Evolutionary conservation across 2,113 vertebrate genomes (phyloP).

Genomic region (Nipponia nippon): DNA sequence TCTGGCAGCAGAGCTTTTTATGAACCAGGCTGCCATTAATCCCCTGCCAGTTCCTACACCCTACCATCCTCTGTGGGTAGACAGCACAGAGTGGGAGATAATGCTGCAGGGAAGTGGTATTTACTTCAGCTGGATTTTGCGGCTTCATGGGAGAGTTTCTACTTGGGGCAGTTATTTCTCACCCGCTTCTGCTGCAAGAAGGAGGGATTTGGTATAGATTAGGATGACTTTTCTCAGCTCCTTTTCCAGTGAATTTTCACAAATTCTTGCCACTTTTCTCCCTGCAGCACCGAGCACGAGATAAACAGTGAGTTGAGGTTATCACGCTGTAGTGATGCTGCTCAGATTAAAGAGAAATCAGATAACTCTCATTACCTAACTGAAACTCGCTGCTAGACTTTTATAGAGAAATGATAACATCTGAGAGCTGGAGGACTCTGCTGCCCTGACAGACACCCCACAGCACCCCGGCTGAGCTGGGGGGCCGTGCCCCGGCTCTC

Average conservation of each 20-base stretch:
- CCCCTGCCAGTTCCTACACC: constrained; percentile 50
- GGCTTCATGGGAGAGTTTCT: constrained; percentile 19
- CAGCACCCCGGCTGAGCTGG: not conserved
- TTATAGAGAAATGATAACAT: not conserved
- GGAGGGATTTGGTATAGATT: not conserved
- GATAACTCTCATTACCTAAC: constrained; percentile 35
- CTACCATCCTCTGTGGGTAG: constrained; percentile 51
- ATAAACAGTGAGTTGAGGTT: not conserved
- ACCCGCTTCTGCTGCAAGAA: not conserved
- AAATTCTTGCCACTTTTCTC: not conserved
- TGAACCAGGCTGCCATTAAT: constrained; percentile 51
- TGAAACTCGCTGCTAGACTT: constrained; percentile 29
- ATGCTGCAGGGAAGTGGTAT: constrained; percentile 49
- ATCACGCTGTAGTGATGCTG: not conserved
- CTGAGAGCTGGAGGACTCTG: not conserved
- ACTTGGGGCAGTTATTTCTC: not conserved
- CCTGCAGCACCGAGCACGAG: not conserved
- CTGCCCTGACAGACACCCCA: not conserved
- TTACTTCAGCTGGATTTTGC: constrained; percentile 31
- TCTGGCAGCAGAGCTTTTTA: constrained; percentile 31
- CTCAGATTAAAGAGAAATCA: constrained; percentile 42
- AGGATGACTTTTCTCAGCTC: not conserved
- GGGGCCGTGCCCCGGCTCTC: not conserved
- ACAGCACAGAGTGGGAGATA: constrained; percentile 41
- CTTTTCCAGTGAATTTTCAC: not conserved